These are phyloP conservation scores for Saccostrea glomerata DNA, from an alignment of 1,140 invertebrate species.

Conservation along the genomic window DNA sequence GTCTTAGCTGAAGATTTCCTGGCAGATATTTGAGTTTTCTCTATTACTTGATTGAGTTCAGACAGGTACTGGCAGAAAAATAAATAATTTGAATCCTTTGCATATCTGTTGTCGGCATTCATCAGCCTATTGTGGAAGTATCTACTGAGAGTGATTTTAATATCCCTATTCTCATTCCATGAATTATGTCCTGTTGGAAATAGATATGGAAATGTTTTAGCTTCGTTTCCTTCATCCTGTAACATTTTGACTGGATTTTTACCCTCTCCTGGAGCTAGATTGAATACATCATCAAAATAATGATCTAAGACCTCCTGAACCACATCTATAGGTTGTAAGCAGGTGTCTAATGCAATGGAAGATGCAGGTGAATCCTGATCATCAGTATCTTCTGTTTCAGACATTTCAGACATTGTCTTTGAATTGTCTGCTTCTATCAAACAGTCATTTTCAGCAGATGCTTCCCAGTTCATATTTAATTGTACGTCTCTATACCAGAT, in stretches of 20 bases:
- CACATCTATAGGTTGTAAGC: too few species aligned
- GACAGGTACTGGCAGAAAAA: too few species aligned
- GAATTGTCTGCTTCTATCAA: not conserved
- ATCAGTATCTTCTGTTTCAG: not conserved
- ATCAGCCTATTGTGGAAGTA: conserved; percentile 39
- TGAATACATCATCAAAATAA: too few species aligned
- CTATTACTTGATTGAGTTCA: too few species aligned
- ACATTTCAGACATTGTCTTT: not conserved
- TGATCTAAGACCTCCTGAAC: too few species aligned
- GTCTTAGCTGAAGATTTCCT: conserved; percentile 15
- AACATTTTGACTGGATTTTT: too few species aligned
- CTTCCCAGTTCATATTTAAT: not conserved
- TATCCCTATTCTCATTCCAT: not conserved
- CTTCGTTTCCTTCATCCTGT: conserved; percentile 9
- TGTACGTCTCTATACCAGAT: conserved; percentile 39
- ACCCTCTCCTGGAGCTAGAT: too few species aligned
- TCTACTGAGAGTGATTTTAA: conserved; percentile 28
- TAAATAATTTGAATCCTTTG: too few species aligned
- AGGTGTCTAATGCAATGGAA: too few species aligned
- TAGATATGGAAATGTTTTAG: conserved; percentile 42
- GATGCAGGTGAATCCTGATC: too few species aligned
- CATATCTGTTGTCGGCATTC: conserved; percentile 4
- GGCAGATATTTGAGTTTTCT: too few species aligned
- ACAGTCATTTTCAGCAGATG: not conserved
- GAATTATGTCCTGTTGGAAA: not conserved